Percentiles rank a stretch among this genome's conserved stretches.
Evolutionary conservation across 1,140 invertebrate species (phyloP).

Genomic region (Orchesella cincta): DNA sequence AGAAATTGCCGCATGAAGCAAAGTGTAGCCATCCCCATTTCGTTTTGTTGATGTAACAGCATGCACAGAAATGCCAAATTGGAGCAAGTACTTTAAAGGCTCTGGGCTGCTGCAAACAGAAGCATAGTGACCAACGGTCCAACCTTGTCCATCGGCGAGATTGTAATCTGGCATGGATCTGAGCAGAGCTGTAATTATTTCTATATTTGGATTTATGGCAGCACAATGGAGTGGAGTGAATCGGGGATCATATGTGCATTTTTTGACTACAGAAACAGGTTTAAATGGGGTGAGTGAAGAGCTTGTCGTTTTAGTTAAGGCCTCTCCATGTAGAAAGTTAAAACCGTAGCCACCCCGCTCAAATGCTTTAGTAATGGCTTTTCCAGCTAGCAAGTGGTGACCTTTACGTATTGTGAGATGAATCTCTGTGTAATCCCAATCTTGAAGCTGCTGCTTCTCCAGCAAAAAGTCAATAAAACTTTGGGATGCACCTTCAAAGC

Average conservation of each 20-base stretch:
- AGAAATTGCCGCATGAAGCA: slow-evolving; percentile 58
- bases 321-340: slow-evolving; percentile 44
- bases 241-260: slow-evolving; percentile 52
- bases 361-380: slow-evolving; percentile 31
- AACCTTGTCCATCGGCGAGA: slow-evolving; percentile 57
- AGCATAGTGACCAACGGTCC: slow-evolving; percentile 62
- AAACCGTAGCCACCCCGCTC: slow-evolving; percentile 36
- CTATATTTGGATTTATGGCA: slow-evolving; percentile 61
- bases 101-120: slow-evolving; percentile 59
- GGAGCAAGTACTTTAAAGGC: slow-evolving; percentile 58
- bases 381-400: slow-evolving; percentile 37
- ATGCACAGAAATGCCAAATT: slow-evolving; percentile 49
- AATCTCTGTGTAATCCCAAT: not conserved
- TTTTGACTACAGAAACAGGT: slow-evolving; percentile 58
- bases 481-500: not conserved
- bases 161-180: slow-evolving; percentile 57
- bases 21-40: slow-evolving; percentile 55
- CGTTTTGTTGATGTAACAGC: slow-evolving; percentile 52
- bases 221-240: slow-evolving; percentile 63
- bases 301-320: slow-evolving; percentile 24
- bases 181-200: slow-evolving; percentile 57
- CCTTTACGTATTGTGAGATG: slow-evolving; percentile 24
- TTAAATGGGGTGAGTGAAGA: slow-evolving; percentile 51
- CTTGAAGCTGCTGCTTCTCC: not conserved
- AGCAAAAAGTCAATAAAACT: slow-evolving; percentile 12